A percentile compares a stretch with the other conserved stretches of the same genome.
Evolutionary conservation across 2,113 vertebrate species (phyloP).

Genomic region (Catagonus wagneri): DNA sequence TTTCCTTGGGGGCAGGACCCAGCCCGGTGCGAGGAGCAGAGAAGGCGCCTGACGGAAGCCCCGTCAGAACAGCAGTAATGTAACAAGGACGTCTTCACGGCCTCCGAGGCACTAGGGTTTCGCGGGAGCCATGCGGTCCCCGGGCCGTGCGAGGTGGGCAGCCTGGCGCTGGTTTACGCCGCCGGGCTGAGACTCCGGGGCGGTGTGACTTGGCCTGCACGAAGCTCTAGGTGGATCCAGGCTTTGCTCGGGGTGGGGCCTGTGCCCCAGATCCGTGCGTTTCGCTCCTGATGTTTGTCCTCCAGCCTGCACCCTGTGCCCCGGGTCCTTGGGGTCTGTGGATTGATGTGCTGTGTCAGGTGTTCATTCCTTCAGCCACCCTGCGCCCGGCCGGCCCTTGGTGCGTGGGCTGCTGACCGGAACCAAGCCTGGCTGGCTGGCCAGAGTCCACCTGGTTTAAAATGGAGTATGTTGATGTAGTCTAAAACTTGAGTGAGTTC

Average conservation of each 20-base stretch:
- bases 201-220: neutral
- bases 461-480: fast-evolving
- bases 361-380: fast-evolving
- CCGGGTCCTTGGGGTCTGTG: neutral
- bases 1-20: neutral
- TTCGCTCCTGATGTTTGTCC: fast-evolving
- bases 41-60: neutral
- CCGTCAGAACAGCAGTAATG: too few relatives aligned
- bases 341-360: fast-evolving
- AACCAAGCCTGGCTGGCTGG: neutral
- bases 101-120: neutral
- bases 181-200: fast-evolving
- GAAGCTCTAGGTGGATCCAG: fast-evolving
- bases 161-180: fast-evolving
- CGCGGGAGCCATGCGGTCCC: fast-evolving
- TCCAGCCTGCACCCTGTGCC: fast-evolving
- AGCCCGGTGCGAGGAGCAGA: neutral
- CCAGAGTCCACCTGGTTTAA: too few relatives aligned
- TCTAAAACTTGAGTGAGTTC: neutral
- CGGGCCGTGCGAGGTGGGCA: neutral
- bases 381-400: neutral
- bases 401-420: neutral
- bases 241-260: neutral
- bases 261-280: neutral
- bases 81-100: neutral